phyloP scores from a whole-genome alignment of 2,888 invertebrate genomes.

The Leptura quadrifasciata region DNA sequence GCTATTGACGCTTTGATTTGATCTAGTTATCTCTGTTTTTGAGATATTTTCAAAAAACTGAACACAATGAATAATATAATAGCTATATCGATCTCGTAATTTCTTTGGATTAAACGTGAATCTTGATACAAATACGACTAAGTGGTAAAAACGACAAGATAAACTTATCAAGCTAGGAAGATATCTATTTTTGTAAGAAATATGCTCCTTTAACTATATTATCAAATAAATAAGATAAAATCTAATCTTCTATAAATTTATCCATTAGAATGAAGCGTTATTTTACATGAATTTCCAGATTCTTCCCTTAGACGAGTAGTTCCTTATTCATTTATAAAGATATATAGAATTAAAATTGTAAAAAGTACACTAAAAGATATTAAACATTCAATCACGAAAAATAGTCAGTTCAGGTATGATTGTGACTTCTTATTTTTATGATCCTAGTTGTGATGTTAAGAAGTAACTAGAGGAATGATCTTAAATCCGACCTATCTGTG shows the following conservation, averaged over 20 bases:
- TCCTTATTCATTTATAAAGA: not conserved
- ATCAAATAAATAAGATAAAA: not conserved
- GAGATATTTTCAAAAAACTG: too few relatives aligned
- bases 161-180: not conserved
- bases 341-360: conserved; percentile 7
- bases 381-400: not conserved
- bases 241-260: not conserved
- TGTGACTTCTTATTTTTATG: not conserved
- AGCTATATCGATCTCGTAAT: too few relatives aligned
- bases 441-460: not conserved
- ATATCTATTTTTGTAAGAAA: conserved; percentile 1
- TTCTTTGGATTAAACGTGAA: too few relatives aligned
- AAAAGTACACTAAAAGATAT: not conserved
- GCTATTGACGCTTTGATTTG: too few relatives aligned
- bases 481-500: not conserved
- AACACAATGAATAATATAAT: too few relatives aligned
- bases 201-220: not conserved
- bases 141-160: not conserved
- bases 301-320: not conserved
- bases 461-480: not conserved
- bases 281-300: not conserved
- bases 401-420: not conserved
- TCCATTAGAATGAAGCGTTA: not conserved
- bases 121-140: not conserved
- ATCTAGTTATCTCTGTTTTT: too few relatives aligned